Evolutionary conservation across 2,888 invertebrate genomes (phyloP), one percentile per base, ranked within the genome.

Genomic region (Drosophila birchii): DNA sequence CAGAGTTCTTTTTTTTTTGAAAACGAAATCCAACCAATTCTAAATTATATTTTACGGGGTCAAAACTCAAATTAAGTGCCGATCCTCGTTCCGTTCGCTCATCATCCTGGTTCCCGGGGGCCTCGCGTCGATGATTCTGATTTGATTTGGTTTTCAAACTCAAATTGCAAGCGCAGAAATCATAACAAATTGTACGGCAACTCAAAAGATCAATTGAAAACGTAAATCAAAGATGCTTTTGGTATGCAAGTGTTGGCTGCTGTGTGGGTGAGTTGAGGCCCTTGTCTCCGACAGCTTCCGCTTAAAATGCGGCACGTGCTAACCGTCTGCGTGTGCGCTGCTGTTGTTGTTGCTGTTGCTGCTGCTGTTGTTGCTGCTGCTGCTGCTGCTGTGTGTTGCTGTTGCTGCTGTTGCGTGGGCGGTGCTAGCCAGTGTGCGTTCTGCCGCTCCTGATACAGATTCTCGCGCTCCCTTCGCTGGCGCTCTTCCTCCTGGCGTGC

Each of bases 321-420:
- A 93, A 92, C 86, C 94, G 93, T 89, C 95, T 93, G 90, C 93
- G 94, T 74, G 93, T 94, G 82, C 94, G 92, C 75, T 93, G 94
- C 74, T 81, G 82, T 18, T 57, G 94, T 74, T 81, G 82, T 20
- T 57, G 63, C 71, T 93, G 59, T 9, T 59, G 58, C n/a, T 75
- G 76, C 36, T 54, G 60, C 67, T 78, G 92, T 63, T 93, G 93
- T 68, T 69, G 83, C 61, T 56, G 80, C 69, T 53, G 78, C 63
- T 43, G 87, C 2, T 70, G 68, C n/a, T 39, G 53, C 0, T 58
- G 60, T 60, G 67, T 93, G 93, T 71, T 69, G 82, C 64, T 58
- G 79, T 75, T 56, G 78, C 64, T 43, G 88, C 12, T 66, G 61
- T 23, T 44, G 51, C 5, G 88, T 38, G 11, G 88, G 81, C 68